Evolutionary conservation across 2,113 vertebrate genomes (phyloP).

Genomic region (Nothoprocta perdicaria): DNA sequence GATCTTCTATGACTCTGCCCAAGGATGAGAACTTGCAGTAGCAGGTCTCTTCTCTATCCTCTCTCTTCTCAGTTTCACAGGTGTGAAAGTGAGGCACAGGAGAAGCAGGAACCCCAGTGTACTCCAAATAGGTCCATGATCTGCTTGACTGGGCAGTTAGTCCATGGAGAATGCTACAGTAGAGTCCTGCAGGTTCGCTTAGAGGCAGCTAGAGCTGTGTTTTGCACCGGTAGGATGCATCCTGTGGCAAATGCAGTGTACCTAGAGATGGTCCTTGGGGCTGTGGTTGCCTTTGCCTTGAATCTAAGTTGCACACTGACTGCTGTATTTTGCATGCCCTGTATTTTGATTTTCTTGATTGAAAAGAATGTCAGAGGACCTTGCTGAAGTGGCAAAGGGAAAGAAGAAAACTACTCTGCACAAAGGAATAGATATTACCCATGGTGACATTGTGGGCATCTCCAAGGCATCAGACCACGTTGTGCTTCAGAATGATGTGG

Average conservation of each 20-base stretch:
- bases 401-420: background rate
- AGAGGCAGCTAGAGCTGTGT: background rate
- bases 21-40: background rate
- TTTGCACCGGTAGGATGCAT: background rate
- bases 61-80: background rate
- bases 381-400: background rate
- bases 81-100: background rate
- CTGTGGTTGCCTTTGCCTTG: background rate
- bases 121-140: background rate
- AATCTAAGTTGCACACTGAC: no score
- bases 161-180: background rate
- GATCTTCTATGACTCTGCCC: background rate
- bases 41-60: background rate
- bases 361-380: background rate
- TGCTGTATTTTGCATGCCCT: background rate
- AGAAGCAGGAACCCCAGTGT: background rate
- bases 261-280: background rate
- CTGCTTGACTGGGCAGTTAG: background rate
- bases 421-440: background rate
- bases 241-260: no score
- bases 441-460: background rate
- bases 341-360: background rate
- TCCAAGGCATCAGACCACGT: fast-evolving
- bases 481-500: background rate
- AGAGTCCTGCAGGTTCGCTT: background rate